Evolutionary conservation across 2,113 vertebrate species (phyloP).

Genomic region (Empidonax alnorum): DNA sequence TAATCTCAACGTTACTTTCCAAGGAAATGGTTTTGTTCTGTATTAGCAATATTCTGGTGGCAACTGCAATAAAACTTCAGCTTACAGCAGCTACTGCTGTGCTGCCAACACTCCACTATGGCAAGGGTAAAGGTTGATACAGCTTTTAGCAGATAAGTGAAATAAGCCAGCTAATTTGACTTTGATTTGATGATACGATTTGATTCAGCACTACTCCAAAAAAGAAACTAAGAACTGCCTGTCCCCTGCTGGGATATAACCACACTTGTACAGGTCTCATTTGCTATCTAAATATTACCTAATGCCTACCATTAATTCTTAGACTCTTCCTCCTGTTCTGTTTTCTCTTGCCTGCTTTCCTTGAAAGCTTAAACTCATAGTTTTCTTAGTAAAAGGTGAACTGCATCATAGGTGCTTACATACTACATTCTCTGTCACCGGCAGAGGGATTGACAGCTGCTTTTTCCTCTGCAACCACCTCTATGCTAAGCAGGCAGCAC

Average conservation of each 20-base stretch:
- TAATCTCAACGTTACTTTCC: background rate
- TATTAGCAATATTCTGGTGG: background rate
- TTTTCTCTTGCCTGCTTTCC: background rate
- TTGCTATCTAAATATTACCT: background rate
- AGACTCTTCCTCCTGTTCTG: background rate
- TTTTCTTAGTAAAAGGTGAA: background rate
- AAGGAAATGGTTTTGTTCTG: background rate
- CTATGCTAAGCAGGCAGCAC: background rate
- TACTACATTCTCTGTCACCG: background rate
- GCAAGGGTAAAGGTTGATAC: background rate
- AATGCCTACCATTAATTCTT: background rate
- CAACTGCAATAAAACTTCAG: background rate
- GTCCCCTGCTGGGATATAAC: background rate
- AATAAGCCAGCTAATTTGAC: background rate
- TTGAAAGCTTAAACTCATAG: background rate
- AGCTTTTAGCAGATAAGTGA: background rate
- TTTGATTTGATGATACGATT: background rate
- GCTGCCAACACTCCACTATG: fast-evolving
- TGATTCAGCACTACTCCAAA: background rate
- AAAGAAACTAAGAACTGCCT: background rate
- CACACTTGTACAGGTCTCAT: background rate
- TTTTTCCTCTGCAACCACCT: background rate
- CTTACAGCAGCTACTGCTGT: background rate
- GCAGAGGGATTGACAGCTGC: background rate
- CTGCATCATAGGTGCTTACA: background rate